A percentile compares a stretch with the other conserved stretches of the same genome.
Conservation (phyloP, 2,797 vertebrate species). For the Trematomus bernacchii region DNA sequence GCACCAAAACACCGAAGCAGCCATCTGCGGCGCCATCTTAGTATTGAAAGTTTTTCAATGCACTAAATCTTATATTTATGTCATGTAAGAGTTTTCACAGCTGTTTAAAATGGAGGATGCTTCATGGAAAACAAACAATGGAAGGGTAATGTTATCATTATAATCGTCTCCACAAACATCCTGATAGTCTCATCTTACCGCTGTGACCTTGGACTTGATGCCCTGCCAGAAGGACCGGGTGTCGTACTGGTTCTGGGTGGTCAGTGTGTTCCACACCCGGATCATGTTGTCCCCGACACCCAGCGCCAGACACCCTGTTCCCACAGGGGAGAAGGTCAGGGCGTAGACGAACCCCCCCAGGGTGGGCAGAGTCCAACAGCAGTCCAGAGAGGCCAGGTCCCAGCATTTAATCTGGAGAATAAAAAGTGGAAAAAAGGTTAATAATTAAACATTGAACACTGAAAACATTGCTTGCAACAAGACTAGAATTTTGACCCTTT, state of each 20-base stretch:
- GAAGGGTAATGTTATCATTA: background rate
- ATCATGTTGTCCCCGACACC: slow-evolving; percentile 96
- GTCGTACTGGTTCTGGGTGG: slow-evolving; percentile 91
- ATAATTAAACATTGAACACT: too few species aligned
- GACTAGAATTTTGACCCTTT: too few species aligned
- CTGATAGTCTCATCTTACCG: slow-evolving; percentile 83
- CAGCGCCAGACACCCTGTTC: slow-evolving; percentile 90
- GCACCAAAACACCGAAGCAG: too few species aligned
- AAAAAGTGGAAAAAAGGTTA: background rate
- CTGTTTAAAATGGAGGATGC: background rate
- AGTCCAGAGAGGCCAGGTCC: slow-evolving; percentile 91
- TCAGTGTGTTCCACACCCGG: slow-evolving; percentile 94
- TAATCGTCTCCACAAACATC: slow-evolving; percentile 3
- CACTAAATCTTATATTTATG: background rate
- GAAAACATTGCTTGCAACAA: background rate
- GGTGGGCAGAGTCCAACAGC: slow-evolving; percentile 94
- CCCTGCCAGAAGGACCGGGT: slow-evolving; percentile 94
- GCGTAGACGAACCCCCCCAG: slow-evolving; percentile 94
- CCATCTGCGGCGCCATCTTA: too few species aligned
- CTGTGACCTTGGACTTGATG: slow-evolving; percentile 96
- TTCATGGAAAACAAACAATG: background rate
- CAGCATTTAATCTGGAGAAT: slow-evolving; percentile 93
- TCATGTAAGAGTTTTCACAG: background rate
- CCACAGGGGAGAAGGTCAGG: slow-evolving; percentile 93
- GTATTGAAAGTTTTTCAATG: background rate